Evolutionary conservation across 2,113 vertebrate species (phyloP).

Genomic region (Paracyprichromis sp.): DNA sequence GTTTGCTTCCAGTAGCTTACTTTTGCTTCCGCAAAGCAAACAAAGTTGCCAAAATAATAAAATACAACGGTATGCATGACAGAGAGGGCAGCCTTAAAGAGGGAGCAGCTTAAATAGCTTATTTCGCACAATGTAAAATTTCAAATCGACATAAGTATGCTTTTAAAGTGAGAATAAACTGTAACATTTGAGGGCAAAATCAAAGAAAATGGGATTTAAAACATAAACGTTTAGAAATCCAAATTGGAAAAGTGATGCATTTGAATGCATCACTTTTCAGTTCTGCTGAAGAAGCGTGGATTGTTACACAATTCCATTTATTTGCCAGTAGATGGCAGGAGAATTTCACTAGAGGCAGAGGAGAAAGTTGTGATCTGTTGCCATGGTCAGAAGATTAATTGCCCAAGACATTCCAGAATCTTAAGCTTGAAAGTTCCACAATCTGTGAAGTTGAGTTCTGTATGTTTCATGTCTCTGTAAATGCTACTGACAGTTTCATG

Average conservation of each 20-base stretch:
- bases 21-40: neutral
- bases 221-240: neutral
- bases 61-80: neutral
- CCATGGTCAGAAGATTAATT: neutral
- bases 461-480: neutral
- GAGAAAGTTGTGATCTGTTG: neutral
- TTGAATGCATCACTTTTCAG: neutral
- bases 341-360: neutral
- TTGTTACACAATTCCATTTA: neutral
- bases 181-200: neutral
- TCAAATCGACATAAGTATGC: neutral
- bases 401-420: neutral
- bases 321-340: neutral
- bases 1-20: neutral
- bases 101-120: neutral
- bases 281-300: neutral
- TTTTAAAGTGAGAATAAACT: neutral
- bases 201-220: neutral
- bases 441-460: neutral
- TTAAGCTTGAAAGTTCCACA: neutral
- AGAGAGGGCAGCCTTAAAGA: neutral
- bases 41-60: neutral
- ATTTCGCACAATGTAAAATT: neutral
- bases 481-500: neutral
- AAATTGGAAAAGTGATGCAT: neutral